Conservation (phyloP, 1,140 invertebrate species). For the Zaprionus vittiger region DNA sequence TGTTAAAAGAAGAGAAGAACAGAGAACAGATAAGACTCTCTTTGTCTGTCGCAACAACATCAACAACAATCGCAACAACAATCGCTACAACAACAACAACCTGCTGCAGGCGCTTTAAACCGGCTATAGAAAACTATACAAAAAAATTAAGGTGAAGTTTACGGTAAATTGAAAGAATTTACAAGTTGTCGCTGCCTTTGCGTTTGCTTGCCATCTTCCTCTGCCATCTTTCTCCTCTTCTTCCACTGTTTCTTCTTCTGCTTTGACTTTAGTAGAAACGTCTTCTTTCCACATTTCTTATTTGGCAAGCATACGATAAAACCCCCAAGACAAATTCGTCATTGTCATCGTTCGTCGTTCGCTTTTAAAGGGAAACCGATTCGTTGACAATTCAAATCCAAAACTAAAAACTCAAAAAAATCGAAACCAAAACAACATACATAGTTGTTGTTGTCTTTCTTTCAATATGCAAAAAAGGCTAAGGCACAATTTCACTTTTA, state of each 20-base stretch:
- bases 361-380: constrained; percentile 40
- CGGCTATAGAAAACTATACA: constrained; percentile 50
- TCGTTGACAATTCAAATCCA: constrained; percentile 30
- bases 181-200: constrained; percentile 63
- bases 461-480: constrained; percentile 76
- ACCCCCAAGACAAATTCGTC: constrained; percentile 52
- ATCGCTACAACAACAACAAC: constrained; percentile 28
- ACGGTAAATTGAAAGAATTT: constrained; percentile 84
- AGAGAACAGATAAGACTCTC: constrained; percentile 4
- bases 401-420: constrained; percentile 27
- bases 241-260: constrained; percentile 5
- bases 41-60: constrained; percentile 20
- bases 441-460: constrained; percentile 24
- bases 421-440: constrained; percentile 21
- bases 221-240: constrained; percentile 18
- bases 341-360: constrained; percentile 50
- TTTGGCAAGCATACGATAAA: constrained; percentile 44
- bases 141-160: constrained; percentile 83
- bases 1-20: constrained; percentile 46
- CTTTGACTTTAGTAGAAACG: constrained; percentile 12
- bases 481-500: constrained; percentile 71
- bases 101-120: constrained; percentile 63
- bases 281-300: constrained; percentile 54
- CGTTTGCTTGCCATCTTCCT: constrained; percentile 28
- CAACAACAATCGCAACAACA: constrained; percentile 10